A percentile compares a stretch with the other conserved stretches of the same genome.
Conservation (phyloP, 2,888 invertebrate genomes). For the Myopa tessellatipennis region DNA sequence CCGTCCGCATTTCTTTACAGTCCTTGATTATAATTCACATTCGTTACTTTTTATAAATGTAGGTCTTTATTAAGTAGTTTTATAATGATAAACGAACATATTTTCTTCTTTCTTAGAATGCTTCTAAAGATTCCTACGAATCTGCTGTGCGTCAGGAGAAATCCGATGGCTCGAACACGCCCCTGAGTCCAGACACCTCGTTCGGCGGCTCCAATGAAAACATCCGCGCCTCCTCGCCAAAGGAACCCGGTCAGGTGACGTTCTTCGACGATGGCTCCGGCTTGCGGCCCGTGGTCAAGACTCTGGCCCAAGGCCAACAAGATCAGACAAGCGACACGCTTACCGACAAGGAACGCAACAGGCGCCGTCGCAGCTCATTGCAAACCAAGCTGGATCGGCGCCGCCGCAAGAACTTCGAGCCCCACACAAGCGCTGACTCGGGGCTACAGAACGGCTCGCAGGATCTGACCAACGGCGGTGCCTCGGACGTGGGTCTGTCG, state of each 20-base stretch:
- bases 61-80: not conserved
- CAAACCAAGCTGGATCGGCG: constrained; percentile 67
- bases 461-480: constrained; percentile 50
- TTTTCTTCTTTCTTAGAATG: constrained; percentile 52
- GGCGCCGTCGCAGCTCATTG: constrained; percentile 66
- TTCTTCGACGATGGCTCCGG: constrained; percentile 63
- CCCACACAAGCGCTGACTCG: constrained; percentile 43
- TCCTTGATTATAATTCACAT: not conserved
- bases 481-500: constrained; percentile 49
- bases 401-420: constrained; percentile 64
- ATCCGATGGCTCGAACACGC: constrained; percentile 60
- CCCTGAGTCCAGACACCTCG: constrained; percentile 57
- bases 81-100: not conserved
- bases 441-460: constrained; percentile 46
- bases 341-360: constrained; percentile 62
- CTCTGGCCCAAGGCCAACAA: constrained; percentile 49
- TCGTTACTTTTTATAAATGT: not conserved
- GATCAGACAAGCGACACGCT: constrained; percentile 50
- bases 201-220: constrained; percentile 64
- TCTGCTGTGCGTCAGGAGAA: constrained; percentile 66
- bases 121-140: constrained; percentile 65
- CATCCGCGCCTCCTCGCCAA: constrained; percentile 62
- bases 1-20: too few relatives aligned
- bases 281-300: constrained; percentile 55
- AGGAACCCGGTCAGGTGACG: constrained; percentile 59